Evolutionary conservation across 2,113 vertebrate species (phyloP).

Genomic region (Anarhynchus alexandrinus): DNA sequence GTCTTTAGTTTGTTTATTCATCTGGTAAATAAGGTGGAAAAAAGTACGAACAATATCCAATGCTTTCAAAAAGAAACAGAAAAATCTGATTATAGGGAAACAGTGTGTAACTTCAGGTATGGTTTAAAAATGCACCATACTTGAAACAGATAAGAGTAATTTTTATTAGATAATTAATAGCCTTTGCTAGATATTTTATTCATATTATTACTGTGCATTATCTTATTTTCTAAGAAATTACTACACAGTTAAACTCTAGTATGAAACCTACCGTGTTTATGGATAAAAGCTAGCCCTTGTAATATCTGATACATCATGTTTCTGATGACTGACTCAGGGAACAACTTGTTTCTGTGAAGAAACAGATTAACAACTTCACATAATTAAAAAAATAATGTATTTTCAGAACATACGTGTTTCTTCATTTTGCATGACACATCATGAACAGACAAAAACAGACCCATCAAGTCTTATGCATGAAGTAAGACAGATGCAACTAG

Average conservation of each 20-base stretch:
- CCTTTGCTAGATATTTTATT: background rate
- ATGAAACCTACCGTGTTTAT: constrained; percentile 92
- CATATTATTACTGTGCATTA: background rate
- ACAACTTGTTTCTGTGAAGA: constrained; percentile 91
- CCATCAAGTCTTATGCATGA: background rate
- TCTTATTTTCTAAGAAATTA: background rate
- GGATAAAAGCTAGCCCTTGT: constrained; percentile 97
- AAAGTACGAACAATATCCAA: background rate
- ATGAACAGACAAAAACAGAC: background rate
- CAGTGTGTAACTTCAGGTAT: background rate
- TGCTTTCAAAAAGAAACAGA: background rate
- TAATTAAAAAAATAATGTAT: background rate
- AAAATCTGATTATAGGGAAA: background rate
- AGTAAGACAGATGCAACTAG: background rate
- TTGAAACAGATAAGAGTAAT: background rate
- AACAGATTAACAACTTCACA: constrained; percentile 68
- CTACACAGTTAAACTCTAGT: background rate
- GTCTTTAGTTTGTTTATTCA: background rate
- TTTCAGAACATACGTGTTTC: accelerated
- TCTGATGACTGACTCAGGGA: constrained; percentile 96
- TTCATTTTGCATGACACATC: background rate
- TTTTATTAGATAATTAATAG: background rate
- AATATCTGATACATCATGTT: constrained; percentile 99
- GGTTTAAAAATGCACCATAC: background rate
- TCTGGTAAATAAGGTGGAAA: background rate